Percentiles rank a stretch among this genome's conserved stretches.
These are phyloP conservation scores for Formica exsecta DNA, from an alignment of 1,140 invertebrate genomes.

Conservation along the genomic window DNA sequence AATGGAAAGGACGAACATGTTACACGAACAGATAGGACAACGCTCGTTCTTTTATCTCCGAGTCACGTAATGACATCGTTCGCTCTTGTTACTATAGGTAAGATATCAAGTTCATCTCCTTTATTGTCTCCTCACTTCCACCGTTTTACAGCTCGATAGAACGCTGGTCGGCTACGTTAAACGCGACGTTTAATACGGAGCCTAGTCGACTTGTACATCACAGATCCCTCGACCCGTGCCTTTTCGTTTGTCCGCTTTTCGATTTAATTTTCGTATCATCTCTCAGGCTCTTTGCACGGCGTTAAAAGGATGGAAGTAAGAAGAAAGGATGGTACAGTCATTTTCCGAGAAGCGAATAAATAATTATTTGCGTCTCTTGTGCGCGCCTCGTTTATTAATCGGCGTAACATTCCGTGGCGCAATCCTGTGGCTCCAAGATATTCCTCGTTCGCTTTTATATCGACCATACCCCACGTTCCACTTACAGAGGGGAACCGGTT, in stretches of 20 bases:
- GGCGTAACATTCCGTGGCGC: constrained; percentile 20
- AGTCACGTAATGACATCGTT: constrained; percentile 12
- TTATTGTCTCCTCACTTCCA: constrained; percentile 14
- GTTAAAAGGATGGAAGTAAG: not conserved
- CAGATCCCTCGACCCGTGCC: not conserved
- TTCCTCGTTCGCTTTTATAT: constrained; percentile 45
- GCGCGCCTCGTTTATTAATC: constrained; percentile 26
- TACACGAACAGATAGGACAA: not conserved
- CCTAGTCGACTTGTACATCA: not conserved
- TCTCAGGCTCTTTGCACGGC: constrained; percentile 14
- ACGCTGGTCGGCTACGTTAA: constrained; percentile 4
- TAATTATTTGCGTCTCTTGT: constrained; percentile 51
- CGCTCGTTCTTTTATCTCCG: constrained; percentile 7
- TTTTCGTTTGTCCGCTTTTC: constrained; percentile 29
- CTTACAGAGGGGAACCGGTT: constrained; percentile 61
- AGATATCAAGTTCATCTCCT: constrained; percentile 16
- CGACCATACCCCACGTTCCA: constrained; percentile 43
- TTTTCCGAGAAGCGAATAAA: constrained; percentile 43
- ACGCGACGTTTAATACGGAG: constrained; percentile 42
- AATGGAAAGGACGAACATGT: not conserved
- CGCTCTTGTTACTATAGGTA: not conserved
- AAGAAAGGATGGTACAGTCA: not conserved
- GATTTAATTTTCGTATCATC: constrained; percentile 57
- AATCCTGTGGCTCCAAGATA: constrained; percentile 40
- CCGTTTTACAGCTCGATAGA: constrained; percentile 30